Evolutionary conservation across 2,888 invertebrate genomes (phyloP), one percentile per base, ranked within the genome.

Genomic region (Dicycla oo): DNA sequence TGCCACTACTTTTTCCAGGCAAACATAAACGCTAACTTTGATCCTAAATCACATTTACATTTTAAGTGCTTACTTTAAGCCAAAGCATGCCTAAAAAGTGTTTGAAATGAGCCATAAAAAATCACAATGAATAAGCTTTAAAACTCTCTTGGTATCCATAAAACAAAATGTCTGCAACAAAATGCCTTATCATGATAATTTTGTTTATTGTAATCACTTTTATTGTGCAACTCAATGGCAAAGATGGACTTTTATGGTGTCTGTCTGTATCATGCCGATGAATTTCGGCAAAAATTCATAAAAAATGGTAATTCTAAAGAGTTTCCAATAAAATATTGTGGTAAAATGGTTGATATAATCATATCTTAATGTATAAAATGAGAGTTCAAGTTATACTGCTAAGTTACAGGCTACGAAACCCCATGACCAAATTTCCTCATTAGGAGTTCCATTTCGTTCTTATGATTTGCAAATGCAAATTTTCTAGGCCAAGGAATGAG

Each of bases 81-180:
- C 34, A 66, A 75, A 70, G 62, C 43, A 73, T 64, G 64, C 57
- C 80, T 73, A 80, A 77, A 73, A 75, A 77, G 34, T 74, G 43
- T 75, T 72, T 72, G 51, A 74, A 84, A 81, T 78, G 70, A 82
- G 78, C 85, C 78, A 82, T 88, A 83, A 89, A 88, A 87, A 86
- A 79, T 86, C 82, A 78, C 81, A 86, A 83, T 83, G 78, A 81
- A 80, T 78, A 69, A n/a, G 65, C 78, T 81, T 84, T 77, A 75
- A 78, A 80, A 80, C 81, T 78, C 82, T 78, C 74, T 70, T 69
- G 78, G 81, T 73, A 83, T 74, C 73, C 74, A 85, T 89, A 87
- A 89, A 87, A 81, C 82, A 85, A 82, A 77, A 87, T 83, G 82
- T 72, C 80, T 76, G 73, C 78, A 87, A 78, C 83, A 85, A 83